These are phyloP conservation scores for Hydrotaea diabolus DNA, from an alignment of 2,888 invertebrate species.

Conservation along the genomic window DNA sequence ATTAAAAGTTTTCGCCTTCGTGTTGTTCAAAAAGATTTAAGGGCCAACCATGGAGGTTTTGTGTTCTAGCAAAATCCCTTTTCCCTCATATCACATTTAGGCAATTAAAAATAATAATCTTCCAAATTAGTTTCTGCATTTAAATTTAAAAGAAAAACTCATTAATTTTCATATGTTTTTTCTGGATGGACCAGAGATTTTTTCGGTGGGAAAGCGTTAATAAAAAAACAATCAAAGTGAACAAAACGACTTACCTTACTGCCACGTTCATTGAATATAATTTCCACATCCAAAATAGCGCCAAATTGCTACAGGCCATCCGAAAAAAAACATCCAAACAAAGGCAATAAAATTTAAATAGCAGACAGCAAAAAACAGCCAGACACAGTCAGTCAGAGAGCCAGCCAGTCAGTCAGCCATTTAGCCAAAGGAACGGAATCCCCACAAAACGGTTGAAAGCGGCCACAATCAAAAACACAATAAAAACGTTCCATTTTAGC, in stretches of 20 bases:
- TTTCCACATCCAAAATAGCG: slow-evolving; percentile 99
- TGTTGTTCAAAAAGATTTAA: too few species aligned
- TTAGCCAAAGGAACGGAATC: background rate
- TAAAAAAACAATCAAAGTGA: slow-evolving; percentile 45
- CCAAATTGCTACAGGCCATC: slow-evolving; percentile 92
- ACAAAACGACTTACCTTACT: slow-evolving; percentile 93
- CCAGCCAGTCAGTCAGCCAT: slow-evolving; percentile 3
- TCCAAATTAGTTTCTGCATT: background rate
- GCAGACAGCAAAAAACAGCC: slow-evolving; percentile 1
- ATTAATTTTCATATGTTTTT: slow-evolving; percentile 67
- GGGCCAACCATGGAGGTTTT: too few species aligned
- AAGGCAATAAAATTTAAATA: slow-evolving; percentile 50
- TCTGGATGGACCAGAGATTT: slow-evolving; percentile 40
- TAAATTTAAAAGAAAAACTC: slow-evolving; percentile 49
- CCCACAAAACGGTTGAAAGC: slow-evolving; percentile 8
- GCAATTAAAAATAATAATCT: slow-evolving; percentile 7
- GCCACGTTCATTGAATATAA: slow-evolving; percentile 99
- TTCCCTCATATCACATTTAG: background rate
- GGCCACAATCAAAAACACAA: slow-evolving; percentile 22
- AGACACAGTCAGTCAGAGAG: slow-evolving; percentile 47
- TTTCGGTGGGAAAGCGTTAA: slow-evolving; percentile 35
- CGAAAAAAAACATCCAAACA: slow-evolving; percentile 44
- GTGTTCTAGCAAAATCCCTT: background rate
- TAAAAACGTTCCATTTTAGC: slow-evolving; percentile 54
- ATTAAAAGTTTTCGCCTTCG: too few species aligned